Base-by-base conservation (phyloP, 2,888 invertebrate genomes). In the Lasioglossum pauxillum region DNA sequence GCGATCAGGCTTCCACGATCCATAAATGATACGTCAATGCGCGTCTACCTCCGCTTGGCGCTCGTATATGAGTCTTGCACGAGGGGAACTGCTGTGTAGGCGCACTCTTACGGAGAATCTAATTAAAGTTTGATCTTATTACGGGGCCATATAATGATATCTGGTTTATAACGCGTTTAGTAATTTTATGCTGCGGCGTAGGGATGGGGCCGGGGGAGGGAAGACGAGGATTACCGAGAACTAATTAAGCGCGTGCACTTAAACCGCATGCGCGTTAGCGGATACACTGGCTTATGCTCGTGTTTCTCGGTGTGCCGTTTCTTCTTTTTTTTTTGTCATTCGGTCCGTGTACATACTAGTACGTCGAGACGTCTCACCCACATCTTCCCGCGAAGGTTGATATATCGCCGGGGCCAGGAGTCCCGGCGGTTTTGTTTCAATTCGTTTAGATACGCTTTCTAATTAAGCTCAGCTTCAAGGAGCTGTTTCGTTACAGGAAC, bases 361-460 rank as follows among this genome's bases (percentile, higher is more conserved):
- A n/a, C 77, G 69, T 41, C 69, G 71, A 64, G 53, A 77, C 82
- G 80, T 75, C 57, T 60, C 46, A n/a, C 19, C 35, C 53, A 4
- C 38, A 53, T 77, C 64, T 57, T 78, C 53, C 75, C 35, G 69
- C n/a, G 41, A 41, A 41, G 46, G 81, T 81, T 76, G 75, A 78
- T 84, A 75, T 78, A 80, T 80, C 64, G 44, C 75, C 64, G 80
- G 64, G 73, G 41, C 69, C 75, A 38, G 38, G 27, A 60, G 72
- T 80, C 80, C 57, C n/a, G 35, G 60, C 23, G 19, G 53, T 77
- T 46, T 57, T 35, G 69, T 84, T 82, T 79, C 78, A 60, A 75
- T 78, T 83, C 73, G 82, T 80, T 91, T 82, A 84, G 89, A 89
- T 89, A 87, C 83, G 84, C 89, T 91, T 87, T 89, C 88, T 92